Evolutionary conservation across 1,140 invertebrate genomes (phyloP), one percentile per base, ranked within the genome.

Genomic region (Camponotus pennsylvanicus): DNA sequence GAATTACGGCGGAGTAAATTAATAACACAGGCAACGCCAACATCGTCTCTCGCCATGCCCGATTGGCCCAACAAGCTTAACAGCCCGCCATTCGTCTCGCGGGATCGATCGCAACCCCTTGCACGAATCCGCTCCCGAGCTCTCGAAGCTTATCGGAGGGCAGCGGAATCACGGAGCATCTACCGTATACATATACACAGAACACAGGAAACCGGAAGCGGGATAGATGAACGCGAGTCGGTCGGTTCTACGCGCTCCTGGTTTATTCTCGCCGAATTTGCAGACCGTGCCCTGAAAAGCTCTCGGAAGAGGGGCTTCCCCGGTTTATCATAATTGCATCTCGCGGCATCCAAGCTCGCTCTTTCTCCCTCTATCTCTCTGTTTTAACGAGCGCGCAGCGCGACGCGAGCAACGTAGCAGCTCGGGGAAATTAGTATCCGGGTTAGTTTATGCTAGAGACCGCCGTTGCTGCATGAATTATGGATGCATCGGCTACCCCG

Each of bases 291-390:
- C 52, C 61, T 91, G 86, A 88, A 91, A 92, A 87, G 85, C 89
- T 89, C 77, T 86, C 85, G 88, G 90, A 93, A 93, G 90, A 91
- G 91, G 91, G 89, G 91, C 87, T 90, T 21, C 32, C 63, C 87
- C 89, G 86, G 91, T 93, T 94, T 94, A 94, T 94, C 93, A 93
- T 94, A 94, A 94, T 94, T 93, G 93, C 93, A 94, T 94, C 93
- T 94, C 70, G 83, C 88, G 89, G 90, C 55, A 45, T 82, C 79
- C 79, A 27, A 45, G 40, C 91, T 88, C 88, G 63, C 73, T 76
- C 85, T 82, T 4, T 78, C 49, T n/a, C 78, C 71, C 75, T 52
- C 88, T 63, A 66, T 70, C 88, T 63, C 73, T 70, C 85, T 82
- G 9, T 78, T 42, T n/a, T 78, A 79, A 86, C 45, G 57, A 88